phyloP scores from a whole-genome alignment of 92 coral and sea anemone genomes.

The Palythoa grandiflora region DNA sequence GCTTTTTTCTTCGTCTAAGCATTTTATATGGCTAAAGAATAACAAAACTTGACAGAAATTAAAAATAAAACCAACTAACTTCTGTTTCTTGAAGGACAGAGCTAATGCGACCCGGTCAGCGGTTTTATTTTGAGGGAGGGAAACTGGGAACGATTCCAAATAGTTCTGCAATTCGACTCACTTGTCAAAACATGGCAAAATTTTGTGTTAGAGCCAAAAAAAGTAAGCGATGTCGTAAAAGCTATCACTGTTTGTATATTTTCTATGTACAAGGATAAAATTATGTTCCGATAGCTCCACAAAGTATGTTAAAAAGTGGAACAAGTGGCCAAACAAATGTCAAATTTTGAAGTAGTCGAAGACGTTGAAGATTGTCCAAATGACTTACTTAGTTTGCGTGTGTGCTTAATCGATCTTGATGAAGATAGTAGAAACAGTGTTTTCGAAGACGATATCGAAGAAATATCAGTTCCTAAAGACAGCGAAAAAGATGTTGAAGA shows the following conservation, averaged over 20 bases:
- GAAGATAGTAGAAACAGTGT: not conserved
- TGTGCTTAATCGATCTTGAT: not conserved
- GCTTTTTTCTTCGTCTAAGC: slow-evolving; percentile 80
- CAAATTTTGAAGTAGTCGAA: not conserved
- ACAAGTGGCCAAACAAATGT: not conserved
- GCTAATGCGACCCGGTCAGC: slow-evolving; percentile 18
- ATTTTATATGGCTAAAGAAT: slow-evolving; percentile 36
- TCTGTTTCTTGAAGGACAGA: too few relatives aligned
- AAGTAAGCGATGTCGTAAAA: not conserved
- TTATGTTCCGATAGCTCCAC: not conserved
- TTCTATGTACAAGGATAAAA: not conserved
- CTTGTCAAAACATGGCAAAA: not conserved
- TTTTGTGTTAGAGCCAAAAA: not conserved
- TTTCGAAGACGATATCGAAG: slow-evolving; percentile 52
- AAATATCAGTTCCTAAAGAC: slow-evolving; percentile 38
- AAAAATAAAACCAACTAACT: not conserved
- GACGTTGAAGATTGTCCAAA: not conserved
- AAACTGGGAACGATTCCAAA: not conserved
- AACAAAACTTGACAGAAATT: not conserved
- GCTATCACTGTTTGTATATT: not conserved
- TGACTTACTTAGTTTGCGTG: not conserved
- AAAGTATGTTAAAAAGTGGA: not conserved
- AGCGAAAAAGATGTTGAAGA: not conserved
- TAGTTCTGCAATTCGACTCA: too few relatives aligned
- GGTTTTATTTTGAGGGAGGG: not conserved